phyloP scores from a whole-genome alignment of 2,888 invertebrate species.

The Graphium colonna region DNA sequence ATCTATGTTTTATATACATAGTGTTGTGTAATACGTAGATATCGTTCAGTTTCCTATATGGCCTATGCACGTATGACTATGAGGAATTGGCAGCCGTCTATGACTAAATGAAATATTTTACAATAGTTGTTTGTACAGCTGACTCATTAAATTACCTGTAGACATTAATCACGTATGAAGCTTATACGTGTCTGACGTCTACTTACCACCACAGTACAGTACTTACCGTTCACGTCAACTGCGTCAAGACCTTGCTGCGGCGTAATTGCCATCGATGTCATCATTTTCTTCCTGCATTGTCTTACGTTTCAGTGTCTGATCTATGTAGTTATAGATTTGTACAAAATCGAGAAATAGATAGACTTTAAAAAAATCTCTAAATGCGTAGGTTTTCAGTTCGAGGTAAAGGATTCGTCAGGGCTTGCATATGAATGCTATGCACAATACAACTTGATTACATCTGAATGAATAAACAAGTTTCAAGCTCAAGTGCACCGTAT shows the following conservation, averaged over 20 bases:
- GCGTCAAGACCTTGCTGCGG: conserved; percentile 21
- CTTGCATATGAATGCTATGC: conserved; percentile 36
- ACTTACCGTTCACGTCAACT: conserved; percentile 24
- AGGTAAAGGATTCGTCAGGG: conserved; percentile 27
- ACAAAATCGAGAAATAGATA: no score
- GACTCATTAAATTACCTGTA: conserved; percentile 18
- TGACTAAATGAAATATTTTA: conserved; percentile 19
- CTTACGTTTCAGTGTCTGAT: conserved; percentile 6
- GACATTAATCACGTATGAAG: conserved; percentile 18
- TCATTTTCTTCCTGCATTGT: conserved; percentile 12
- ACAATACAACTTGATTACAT: conserved; percentile 49
- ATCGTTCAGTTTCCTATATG: no score
- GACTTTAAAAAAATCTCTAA: background rate
- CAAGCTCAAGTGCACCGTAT: conserved; percentile 47
- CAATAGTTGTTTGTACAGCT: conserved; percentile 15
- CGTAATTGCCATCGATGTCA: conserved; percentile 14
- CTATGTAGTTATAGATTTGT: conserved; percentile 8
- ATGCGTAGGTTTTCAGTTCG: conserved; percentile 28
- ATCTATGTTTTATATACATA: no score
- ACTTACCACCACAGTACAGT: conserved; percentile 3
- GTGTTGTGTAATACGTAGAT: no score
- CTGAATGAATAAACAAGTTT: conserved; percentile 46
- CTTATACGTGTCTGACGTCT: conserved; percentile 13
- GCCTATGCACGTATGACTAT: no score
- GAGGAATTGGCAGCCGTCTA: background rate